phyloP scores from a whole-genome alignment of 2,888 invertebrate species.

The Emmelina monodactyla region DNA sequence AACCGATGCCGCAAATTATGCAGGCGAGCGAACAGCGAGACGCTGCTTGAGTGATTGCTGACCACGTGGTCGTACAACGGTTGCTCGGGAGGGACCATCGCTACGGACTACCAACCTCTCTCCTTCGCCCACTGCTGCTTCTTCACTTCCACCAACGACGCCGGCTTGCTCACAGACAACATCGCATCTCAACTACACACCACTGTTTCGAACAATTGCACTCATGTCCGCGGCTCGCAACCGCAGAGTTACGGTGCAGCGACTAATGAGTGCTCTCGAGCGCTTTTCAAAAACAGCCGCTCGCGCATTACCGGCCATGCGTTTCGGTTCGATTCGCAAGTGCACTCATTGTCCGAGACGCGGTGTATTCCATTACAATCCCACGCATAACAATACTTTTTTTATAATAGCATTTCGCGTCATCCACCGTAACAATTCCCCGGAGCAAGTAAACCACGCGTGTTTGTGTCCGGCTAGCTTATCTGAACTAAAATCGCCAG shows the following conservation, averaged over 20 bases:
- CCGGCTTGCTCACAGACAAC: conserved; percentile 59
- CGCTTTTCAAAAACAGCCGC: conserved; percentile 49
- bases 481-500: conserved; percentile 27
- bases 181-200: conserved; percentile 53
- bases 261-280: conserved; percentile 45
- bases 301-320: conserved; percentile 39
- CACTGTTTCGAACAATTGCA: conserved; percentile 59
- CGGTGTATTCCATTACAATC: conserved; percentile 33
- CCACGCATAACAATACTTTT: conserved; percentile 21
- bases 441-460: no score
- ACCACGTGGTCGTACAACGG: not conserved
- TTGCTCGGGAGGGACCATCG: conserved; percentile 5
- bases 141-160: conserved; percentile 84
- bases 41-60: not conserved
- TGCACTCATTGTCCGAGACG: conserved; percentile 51
- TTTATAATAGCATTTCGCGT: no score
- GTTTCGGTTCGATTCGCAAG: conserved; percentile 53
- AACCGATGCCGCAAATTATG: no score
- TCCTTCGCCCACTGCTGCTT: conserved; percentile 93
- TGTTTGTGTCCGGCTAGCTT: conserved; percentile 10
- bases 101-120: conserved; percentile 79
- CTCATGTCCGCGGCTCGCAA: conserved; percentile 49
- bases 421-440: no score
- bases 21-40: not conserved
- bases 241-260: conserved; percentile 55